A percentile compares a stretch with the other conserved stretches of the same genome.
phyloP scores from a whole-genome alignment of 1,140 invertebrate species.

The Drosophila chauvacae region DNA sequence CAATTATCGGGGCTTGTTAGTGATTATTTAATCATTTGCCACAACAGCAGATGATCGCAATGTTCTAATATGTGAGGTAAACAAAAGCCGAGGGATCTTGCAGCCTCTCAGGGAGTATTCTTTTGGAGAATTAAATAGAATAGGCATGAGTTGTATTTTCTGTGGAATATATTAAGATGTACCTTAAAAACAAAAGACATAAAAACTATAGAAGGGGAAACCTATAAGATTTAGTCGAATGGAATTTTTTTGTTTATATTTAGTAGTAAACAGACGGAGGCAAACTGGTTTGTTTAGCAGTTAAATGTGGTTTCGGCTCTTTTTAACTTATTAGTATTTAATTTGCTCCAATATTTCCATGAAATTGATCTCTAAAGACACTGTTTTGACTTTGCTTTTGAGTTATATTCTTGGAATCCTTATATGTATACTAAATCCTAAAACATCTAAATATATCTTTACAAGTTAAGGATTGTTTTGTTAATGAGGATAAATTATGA shows the following conservation, averaged over 20 bases:
- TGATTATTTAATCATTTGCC: conserved; percentile 76
- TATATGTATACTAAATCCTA: too few species aligned
- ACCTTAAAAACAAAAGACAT: too few species aligned
- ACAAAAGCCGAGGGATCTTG: conserved; percentile 46
- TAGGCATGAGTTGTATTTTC: not conserved
- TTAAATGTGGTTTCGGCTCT: conserved; percentile 22
- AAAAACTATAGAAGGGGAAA: not conserved
- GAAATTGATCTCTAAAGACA: not conserved
- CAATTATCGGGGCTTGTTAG: conserved; percentile 77
- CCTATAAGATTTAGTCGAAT: not conserved
- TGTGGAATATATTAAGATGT: not conserved
- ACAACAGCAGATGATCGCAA: conserved; percentile 40
- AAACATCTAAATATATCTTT: not conserved
- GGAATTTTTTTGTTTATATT: conserved; percentile 8
- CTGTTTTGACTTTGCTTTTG: not conserved
- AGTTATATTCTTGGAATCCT: too few species aligned
- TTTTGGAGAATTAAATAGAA: conserved; percentile 3
- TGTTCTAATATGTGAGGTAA: conserved; percentile 63
- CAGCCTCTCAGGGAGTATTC: conserved; percentile 13
- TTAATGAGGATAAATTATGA: too few species aligned
- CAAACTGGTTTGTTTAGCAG: conserved; percentile 19
- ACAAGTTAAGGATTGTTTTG: not conserved
- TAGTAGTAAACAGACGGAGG: not conserved
- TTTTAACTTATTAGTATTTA: conserved; percentile 27
- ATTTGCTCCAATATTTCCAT: conserved; percentile 8